A percentile compares a stretch with the other conserved stretches of the same genome.
Conservation (phyloP, 2,797 vertebrate genomes). For the Coregonus suidteri region DNA sequence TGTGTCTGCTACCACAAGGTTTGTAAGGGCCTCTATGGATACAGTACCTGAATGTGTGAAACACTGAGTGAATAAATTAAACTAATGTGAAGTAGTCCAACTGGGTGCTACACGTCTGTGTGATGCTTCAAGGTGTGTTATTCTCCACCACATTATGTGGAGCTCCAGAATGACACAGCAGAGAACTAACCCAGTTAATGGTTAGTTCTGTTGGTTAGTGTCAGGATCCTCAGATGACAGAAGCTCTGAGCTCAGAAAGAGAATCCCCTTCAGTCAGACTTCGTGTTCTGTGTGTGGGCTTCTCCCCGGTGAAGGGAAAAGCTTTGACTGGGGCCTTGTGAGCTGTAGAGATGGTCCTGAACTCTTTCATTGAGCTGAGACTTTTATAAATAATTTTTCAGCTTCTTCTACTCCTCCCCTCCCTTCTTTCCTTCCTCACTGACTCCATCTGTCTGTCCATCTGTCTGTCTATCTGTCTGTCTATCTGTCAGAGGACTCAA, state of each 20-base stretch:
- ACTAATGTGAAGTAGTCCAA: conserved; percentile 42
- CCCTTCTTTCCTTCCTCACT: too few relatives aligned
- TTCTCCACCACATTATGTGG: neutral
- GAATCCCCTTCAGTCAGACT: neutral
- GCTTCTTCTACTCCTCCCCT: conserved; percentile 14
- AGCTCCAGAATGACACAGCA: neutral
- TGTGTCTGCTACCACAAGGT: neutral
- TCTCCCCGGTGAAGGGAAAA: conserved; percentile 1
- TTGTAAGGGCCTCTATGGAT: conserved; percentile 34
- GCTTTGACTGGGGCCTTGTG: conserved; percentile 8
- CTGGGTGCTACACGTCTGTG: conserved; percentile 17
- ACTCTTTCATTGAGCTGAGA: neutral
- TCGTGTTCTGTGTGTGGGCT: neutral
- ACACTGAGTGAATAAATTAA: conserved; percentile 45
- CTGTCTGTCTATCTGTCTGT: neutral
- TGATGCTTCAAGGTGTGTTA: neutral
- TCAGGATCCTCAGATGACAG: neutral
- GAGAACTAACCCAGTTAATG: neutral
- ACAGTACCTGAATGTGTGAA: conserved; percentile 25
- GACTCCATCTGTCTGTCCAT: neutral
- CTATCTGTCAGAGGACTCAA: too few relatives aligned
- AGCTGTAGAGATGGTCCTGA: conserved; percentile 3
- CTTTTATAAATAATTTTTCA: conserved; percentile 24
- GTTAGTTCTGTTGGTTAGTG: neutral
- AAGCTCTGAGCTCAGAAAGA: neutral